Conservation (phyloP, 2,888 invertebrate genomes). For the Dynastes grantii region DNA sequence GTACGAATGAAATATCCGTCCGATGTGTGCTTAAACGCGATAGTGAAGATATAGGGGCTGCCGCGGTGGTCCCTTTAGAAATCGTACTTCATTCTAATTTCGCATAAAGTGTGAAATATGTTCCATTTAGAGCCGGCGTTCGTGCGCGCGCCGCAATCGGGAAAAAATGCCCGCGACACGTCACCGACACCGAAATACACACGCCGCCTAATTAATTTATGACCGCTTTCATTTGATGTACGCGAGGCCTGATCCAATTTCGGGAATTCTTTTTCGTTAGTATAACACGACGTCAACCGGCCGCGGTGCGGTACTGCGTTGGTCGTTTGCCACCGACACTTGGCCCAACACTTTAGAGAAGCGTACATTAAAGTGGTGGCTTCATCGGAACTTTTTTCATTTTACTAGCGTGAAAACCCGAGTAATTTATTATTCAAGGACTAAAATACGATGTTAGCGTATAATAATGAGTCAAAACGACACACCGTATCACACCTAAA, state of each 20-base stretch:
- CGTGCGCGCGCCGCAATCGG: constrained; percentile 8
- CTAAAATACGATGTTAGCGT: neutral
- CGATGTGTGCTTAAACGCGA: constrained; percentile 27
- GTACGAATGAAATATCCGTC: constrained; percentile 23
- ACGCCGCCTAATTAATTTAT: constrained; percentile 41
- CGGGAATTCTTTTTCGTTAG: constrained; percentile 25
- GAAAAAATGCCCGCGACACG: constrained; percentile 36
- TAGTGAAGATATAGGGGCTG: constrained; percentile 19
- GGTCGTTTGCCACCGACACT: constrained; percentile 1
- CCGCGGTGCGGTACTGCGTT: neutral
- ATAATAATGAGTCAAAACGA: neutral
- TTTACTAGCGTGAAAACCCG: neutral
- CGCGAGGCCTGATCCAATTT: constrained; percentile 41
- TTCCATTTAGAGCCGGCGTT: constrained; percentile 40
- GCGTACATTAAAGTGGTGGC: neutral
- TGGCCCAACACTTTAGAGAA: neutral
- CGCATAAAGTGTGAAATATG: constrained; percentile 47
- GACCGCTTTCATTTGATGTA: constrained; percentile 43
- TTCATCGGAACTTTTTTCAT: constrained; percentile 12
- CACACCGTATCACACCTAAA: no score
- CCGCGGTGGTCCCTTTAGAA: constrained; percentile 32
- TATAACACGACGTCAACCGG: neutral
- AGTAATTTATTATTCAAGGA: neutral
- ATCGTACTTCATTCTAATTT: constrained; percentile 46
- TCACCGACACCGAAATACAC: constrained; percentile 42